Evolutionary conservation across 2,113 vertebrate species (phyloP), one percentile per base, ranked within the genome.

Genomic region (Hemiprocne comata): DNA sequence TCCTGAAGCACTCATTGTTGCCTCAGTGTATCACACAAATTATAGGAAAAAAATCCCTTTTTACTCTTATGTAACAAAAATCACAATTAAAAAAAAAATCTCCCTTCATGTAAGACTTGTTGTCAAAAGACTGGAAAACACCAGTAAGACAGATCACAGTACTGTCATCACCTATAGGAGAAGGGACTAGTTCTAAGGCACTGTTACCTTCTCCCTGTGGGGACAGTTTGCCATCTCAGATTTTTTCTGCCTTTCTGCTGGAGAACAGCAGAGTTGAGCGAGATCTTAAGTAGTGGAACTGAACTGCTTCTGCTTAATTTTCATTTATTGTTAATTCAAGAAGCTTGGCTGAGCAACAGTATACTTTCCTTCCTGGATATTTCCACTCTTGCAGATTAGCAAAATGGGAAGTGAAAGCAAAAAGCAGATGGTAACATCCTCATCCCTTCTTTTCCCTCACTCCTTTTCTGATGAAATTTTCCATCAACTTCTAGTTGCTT

Each of bases 351-450:
- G 53, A 91, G 29, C 17, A 88, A 55, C 46, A 58, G 38, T 19
- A 51, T 64, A 54, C 46, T 50, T 87, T 62, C 31, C 13, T 65
- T 89, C 60, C 33, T 73, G 58, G 31, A 17, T 54, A 77, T 74
- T 89, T 89, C 28, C 77, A 2, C 33, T 60, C 72, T 77, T 80
- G 40, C 61, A 92, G 61, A 72, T 67, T 28, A 92, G 57, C 24
- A 87, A 89, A 95, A 90, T 57, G 57, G 69, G 50, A 94, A 90
- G 17, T 55, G 69, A 74, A 92, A 89, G 67, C 28, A 72, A 94
- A 92, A 91, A 83, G 53, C 65, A 55, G 23, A 88, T 2, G 6
- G 55, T 44, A 91, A 80, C 46, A 90, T 66, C 36, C 60, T 53
- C 44, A 65, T 60, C 9, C 33, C 34, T 71, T 86, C 55, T 62